Base-by-base conservation (phyloP, 2,888 invertebrate genomes). In the Cantharis flavilabris region DNA sequence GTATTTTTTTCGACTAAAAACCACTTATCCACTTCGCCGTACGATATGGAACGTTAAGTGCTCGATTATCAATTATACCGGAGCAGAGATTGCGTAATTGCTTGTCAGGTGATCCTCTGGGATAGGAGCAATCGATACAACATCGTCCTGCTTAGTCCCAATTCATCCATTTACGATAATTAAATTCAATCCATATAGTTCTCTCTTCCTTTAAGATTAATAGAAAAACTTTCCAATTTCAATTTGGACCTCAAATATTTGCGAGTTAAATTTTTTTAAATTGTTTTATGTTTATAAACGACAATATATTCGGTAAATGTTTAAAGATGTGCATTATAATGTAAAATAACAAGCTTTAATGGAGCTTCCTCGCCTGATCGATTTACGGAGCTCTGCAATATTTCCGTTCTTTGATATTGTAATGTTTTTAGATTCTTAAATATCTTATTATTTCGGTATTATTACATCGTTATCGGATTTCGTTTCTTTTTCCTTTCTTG, bases 31-130 rank as follows among this genome's bases (percentile, higher is more conserved):
- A n/a, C 49, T n/a, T 5, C 13, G 5, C 70, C 49, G 18, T 64
- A 70, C 70, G 62, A 63, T 64, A 70, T 70, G 62, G 70, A 71
- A 26, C 75, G 72, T 70, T 78, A 87, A 88, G 88, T 89, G 89
- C 87, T 89, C 87, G 87, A 87, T 87, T 90, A 91, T 90, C 91
- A 90, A 91, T 91, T 91, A 77, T 74, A 91, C 89, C 89, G 89
- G 89, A 87, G 87, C 88, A 88, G 87, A 89, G 90, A 90, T 90
- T 89, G 89, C 88, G 89, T 90, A 90, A 91, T 91, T 90, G 91
- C 90, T 90, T 89, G 89, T 87, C 87, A 86, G 87, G 86, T 90
- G 89, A 90, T 87, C 87, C 86, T 86, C 82, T 76, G 86, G 86
- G 87, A 87, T 85, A 83, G 84, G 83, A 82, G 83, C 85, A 84